Evolutionary conservation across 2,113 vertebrate genomes (phyloP), one percentile per base, ranked within the genome.

Genomic region (Pelmatolapia mariae): DNA sequence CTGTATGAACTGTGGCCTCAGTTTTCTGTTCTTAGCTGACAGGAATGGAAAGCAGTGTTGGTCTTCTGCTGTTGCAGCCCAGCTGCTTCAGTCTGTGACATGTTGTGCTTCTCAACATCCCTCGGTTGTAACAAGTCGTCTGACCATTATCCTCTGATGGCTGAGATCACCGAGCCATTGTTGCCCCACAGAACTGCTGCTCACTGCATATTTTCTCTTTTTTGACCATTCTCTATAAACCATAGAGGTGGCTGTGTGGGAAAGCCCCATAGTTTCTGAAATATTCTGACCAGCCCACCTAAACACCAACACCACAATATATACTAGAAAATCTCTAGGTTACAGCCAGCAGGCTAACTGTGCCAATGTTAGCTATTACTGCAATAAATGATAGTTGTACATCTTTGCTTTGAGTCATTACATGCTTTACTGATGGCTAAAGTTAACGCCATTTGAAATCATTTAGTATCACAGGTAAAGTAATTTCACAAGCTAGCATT

Each of bases 291-390:
- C 31, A 0, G 1, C 61, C 59, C 0, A 63, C 1, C 31, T 36
- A 63, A 63, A 63, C 31, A 63, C 16, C 59, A 63, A n/a, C 31
- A n/a, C 59, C 31, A n/a, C 18, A 63, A 33, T 19, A 40, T 22
- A 24, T 3, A 40, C 0, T 40, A 22, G 11, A 40, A 40, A 40
- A 38, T 66, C 61, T 40, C 0, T 22, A 22, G 11, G 3, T 68
- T 68, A 22, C 63, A 68, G 3, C 2, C 0, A 68, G 63, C n/a
- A 13, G 5, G 63, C 36, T 40, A 68, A 40, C 63, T 71, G 66
- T 9, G 5, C n/a, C n/a, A 43, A 9, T 24, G n/a, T 71, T 71
- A 43, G 66, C n/a, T 43, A 43, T 43, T 71, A 71, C 38, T 16
- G n/a, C 12, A 43, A 0, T 3, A 40, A 40, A 40, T 40, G 29